Conservation (phyloP, 2,797 vertebrate species). For the Oreonectes daqikongensis region DNA sequence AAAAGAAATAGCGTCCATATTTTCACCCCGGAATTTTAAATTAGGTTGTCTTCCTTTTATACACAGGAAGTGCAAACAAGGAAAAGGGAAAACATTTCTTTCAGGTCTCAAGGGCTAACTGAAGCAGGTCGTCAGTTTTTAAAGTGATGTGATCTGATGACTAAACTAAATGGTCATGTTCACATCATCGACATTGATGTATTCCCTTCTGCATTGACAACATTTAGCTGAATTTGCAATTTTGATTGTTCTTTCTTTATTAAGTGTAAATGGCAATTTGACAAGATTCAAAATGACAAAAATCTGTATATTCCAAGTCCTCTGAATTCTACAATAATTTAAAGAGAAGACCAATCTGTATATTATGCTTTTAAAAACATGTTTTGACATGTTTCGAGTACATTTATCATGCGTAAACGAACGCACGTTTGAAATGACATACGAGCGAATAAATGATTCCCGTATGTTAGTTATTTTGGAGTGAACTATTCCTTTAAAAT, state of each 20-base stretch:
- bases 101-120: slow-evolving; percentile 5
- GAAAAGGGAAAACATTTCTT: background rate
- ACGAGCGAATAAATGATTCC: background rate
- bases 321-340: too few species aligned
- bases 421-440: background rate
- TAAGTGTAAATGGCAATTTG: too few species aligned
- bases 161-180: slow-evolving; percentile 2
- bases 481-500: slow-evolving; percentile 11
- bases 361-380: background rate
- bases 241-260: too few species aligned
- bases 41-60: slow-evolving; percentile 22
- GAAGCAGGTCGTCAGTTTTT: slow-evolving; percentile 8
- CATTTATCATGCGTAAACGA: background rate
- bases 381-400: too few species aligned
- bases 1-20: slow-evolving; percentile 35
- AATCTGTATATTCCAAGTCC: too few species aligned
- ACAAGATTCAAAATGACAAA: too few species aligned
- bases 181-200: too few species aligned
- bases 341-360: too few species aligned
- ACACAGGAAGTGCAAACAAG: background rate
- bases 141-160: background rate
- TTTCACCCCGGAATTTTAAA: slow-evolving; percentile 45
- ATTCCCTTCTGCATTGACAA: too few species aligned
- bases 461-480: background rate
- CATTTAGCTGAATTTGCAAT: too few species aligned